Conservation (phyloP, 2,113 vertebrate genomes). For the Erythrolamprus reginae region DNA sequence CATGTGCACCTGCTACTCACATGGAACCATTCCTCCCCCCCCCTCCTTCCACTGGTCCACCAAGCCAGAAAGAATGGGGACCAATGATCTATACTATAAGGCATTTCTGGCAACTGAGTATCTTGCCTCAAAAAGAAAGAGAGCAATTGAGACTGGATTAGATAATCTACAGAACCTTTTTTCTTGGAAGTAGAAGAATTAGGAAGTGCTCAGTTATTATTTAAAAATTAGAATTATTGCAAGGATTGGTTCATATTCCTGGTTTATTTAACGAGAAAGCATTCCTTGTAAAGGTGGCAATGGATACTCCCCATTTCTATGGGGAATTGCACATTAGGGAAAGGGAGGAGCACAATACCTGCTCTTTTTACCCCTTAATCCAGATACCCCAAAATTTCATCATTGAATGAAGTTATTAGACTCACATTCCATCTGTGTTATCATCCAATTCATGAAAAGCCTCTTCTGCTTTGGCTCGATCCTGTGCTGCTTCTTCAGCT, state of each 20-base stretch:
- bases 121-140: background rate
- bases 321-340: background rate
- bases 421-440: constrained; percentile 80
- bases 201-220: background rate
- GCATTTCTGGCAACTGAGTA: background rate
- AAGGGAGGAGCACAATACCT: background rate
- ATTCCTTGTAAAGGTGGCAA: background rate
- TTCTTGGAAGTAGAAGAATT: background rate
- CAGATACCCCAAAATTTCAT: background rate
- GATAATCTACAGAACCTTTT: background rate
- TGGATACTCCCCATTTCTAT: background rate
- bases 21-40: background rate
- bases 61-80: background rate
- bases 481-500: constrained; percentile 63
- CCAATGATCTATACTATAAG: background rate
- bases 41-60: background rate
- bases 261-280: background rate
- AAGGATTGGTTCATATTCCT: background rate
- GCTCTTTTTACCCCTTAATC: background rate
- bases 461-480: constrained; percentile 69
- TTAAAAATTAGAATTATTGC: background rate
- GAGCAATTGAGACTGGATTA: background rate
- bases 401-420: constrained; percentile 13
- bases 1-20: background rate
- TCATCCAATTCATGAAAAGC: constrained; percentile 84